Percentiles rank a stretch among this genome's conserved stretches.
Evolutionary conservation across 2,113 vertebrate genomes (phyloP).

Genomic region (Arothron firmamentum): DNA sequence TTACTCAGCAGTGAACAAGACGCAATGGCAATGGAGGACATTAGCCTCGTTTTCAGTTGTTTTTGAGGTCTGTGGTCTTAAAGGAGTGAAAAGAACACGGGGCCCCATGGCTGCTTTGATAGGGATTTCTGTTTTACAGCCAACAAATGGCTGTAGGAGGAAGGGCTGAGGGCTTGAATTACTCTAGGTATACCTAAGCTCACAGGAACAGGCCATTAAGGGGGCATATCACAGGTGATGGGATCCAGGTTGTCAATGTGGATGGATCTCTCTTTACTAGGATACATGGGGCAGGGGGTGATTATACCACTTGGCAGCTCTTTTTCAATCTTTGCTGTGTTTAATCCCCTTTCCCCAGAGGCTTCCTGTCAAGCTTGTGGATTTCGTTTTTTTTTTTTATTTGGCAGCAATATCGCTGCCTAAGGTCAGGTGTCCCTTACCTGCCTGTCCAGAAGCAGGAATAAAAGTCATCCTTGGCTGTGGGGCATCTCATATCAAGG

Average conservation of each 20-base stretch:
- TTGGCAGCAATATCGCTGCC: conserved; percentile 28
- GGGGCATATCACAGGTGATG: conserved; percentile 30
- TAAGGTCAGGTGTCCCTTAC: conserved; percentile 32
- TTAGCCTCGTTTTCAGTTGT: conserved; percentile 18
- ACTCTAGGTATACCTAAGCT: conserved; percentile 13
- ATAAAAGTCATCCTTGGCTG: conserved; percentile 31
- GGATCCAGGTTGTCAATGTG: not conserved
- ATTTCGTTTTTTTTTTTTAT: not conserved
- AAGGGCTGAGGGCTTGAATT: conserved; percentile 13
- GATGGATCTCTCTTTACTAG: conserved; percentile 23
- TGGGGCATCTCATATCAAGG: conserved; percentile 9
- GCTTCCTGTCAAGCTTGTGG: conserved; percentile 21
- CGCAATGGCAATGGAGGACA: conserved; percentile 24
- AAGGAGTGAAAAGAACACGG: conserved; percentile 15
- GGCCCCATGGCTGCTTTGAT: conserved; percentile 2
- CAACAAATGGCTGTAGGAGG: conserved; percentile 17
- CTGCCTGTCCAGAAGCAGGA: conserved; percentile 27
- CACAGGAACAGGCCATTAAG: conserved; percentile 15
- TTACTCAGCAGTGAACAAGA: conserved; percentile 31
- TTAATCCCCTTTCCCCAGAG: conserved; percentile 39
- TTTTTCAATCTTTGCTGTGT: conserved; percentile 25
- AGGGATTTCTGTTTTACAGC: conserved; percentile 14
- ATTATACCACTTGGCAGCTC: conserved; percentile 43
- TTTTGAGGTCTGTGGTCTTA: conserved; percentile 17
- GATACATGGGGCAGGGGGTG: conserved; percentile 14